Percentiles rank a stretch among this genome's conserved stretches.
Conservation (phyloP, 2,113 vertebrate genomes). For the Tragulus kanchil region DNA sequence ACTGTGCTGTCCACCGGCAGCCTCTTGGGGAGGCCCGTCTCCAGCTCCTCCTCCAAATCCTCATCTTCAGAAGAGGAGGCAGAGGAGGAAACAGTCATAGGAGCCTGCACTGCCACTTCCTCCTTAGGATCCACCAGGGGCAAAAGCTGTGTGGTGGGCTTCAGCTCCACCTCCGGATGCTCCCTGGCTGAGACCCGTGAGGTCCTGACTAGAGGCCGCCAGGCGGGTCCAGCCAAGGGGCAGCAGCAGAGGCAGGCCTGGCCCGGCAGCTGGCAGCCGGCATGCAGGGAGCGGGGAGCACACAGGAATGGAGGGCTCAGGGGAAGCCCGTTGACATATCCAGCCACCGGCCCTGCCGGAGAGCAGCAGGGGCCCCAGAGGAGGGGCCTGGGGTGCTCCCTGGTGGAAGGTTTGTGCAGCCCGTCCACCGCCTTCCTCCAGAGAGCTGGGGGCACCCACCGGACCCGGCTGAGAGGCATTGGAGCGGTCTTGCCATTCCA, state of each 20-base stretch:
- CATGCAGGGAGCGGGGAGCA: neutral
- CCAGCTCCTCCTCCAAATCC: slow-evolving; percentile 53
- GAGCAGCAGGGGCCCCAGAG: slow-evolving; percentile 57
- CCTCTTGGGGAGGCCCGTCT: neutral
- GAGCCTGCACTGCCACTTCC: neutral
- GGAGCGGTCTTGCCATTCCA: slow-evolving; percentile 90
- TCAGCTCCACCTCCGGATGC: slow-evolving; percentile 61
- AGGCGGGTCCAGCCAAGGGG: slow-evolving; percentile 58
- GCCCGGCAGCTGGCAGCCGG: slow-evolving; percentile 64
- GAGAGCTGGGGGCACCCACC: slow-evolving; percentile 87
- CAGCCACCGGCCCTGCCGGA: neutral
- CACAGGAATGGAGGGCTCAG: neutral
- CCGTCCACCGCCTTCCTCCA: slow-evolving; percentile 88
- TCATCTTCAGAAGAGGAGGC: slow-evolving; percentile 77
- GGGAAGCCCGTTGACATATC: slow-evolving; percentile 22
- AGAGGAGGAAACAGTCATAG: slow-evolving; percentile 50
- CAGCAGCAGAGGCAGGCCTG: slow-evolving; percentile 75
- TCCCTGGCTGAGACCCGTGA: slow-evolving; percentile 56
- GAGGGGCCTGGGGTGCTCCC: neutral
- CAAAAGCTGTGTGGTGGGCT: slow-evolving; percentile 67
- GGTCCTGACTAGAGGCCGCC: slow-evolving; percentile 80
- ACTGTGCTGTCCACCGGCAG: slow-evolving; percentile 76
- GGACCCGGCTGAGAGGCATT: slow-evolving; percentile 85
- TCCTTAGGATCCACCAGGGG: slow-evolving; percentile 72
- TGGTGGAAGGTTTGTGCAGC: slow-evolving; percentile 82